Evolutionary conservation across 2,888 invertebrate genomes (phyloP).

Genomic region (Drosophila acutilabella): DNA sequence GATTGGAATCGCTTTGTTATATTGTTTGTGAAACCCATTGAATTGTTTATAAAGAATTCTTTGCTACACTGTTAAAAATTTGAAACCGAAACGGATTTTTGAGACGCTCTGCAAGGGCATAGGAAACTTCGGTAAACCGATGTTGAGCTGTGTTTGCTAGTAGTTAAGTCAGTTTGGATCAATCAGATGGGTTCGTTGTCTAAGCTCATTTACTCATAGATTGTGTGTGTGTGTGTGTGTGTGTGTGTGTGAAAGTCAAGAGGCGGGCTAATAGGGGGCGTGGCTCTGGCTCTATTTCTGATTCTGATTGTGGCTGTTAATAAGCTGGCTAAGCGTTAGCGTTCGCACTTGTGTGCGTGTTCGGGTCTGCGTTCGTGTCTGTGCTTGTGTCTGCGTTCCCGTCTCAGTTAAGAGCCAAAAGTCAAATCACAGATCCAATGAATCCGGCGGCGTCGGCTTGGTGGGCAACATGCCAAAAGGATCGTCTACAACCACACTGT

Average conservation of each 20-base stretch:
- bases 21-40: too few species aligned
- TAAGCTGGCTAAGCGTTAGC: background rate
- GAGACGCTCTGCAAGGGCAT: constrained; percentile 1
- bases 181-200: constrained; percentile 29
- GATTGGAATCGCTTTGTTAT: too few species aligned
- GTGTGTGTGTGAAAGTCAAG: background rate
- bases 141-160: background rate
- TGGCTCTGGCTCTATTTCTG: constrained; percentile 23
- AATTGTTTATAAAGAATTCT: too few species aligned
- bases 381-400: constrained; percentile 13
- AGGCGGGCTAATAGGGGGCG: background rate
- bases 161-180: background rate
- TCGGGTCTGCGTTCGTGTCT: background rate
- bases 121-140: constrained; percentile 8
- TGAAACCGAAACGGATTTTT: background rate
- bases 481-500: constrained; percentile 84
- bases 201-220: constrained; percentile 66
- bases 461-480: constrained; percentile 87
- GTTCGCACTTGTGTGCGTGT: background rate
- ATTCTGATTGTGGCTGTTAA: constrained; percentile 1
- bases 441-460: constrained; percentile 87
- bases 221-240: constrained; percentile 40
- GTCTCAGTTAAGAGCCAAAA: constrained; percentile 76
- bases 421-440: constrained; percentile 85
- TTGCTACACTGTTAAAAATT: background rate